Evolutionary conservation across 2,113 vertebrate species (phyloP).

Genomic region (Rhinolophus ferrumequinum): DNA sequence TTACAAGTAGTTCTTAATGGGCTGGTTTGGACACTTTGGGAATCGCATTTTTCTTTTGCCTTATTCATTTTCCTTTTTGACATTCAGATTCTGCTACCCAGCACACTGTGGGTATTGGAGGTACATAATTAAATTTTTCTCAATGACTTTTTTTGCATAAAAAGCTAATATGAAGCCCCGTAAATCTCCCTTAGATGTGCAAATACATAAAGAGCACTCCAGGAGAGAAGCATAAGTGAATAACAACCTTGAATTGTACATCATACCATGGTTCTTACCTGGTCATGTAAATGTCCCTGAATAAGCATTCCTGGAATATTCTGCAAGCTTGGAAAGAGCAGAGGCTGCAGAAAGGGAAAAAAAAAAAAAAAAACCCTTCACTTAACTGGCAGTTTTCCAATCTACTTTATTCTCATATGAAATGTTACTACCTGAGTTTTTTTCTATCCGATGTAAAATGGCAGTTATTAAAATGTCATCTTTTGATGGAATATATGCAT

Average conservation of each 20-base stretch:
- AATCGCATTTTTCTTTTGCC: not conserved
- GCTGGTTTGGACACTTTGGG: not conserved
- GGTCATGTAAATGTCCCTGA: not conserved
- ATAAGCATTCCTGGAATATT: conserved; percentile 9
- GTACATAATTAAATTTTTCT: conserved; percentile 48
- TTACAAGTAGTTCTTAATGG: not conserved
- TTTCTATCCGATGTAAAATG: not conserved
- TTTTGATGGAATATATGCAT: not conserved
- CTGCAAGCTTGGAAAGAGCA: not conserved
- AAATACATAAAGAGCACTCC: not conserved
- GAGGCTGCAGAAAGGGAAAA: not conserved
- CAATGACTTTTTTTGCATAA: not conserved
- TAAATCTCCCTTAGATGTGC: not conserved
- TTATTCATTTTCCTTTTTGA: not conserved
- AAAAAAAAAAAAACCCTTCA: not conserved
- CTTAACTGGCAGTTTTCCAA: not conserved
- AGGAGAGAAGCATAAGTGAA: not conserved
- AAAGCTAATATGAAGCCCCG: not conserved
- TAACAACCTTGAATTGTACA: conserved; percentile 44
- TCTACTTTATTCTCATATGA: not conserved
- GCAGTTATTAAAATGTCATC: not conserved
- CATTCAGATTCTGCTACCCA: not conserved
- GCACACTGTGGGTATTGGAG: not conserved
- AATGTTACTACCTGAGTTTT: not conserved
- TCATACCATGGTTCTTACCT: not conserved